These are phyloP conservation scores for Lumbricus terrestris DNA, from an alignment of 2,888 invertebrate genomes.

Conservation along the genomic window DNA sequence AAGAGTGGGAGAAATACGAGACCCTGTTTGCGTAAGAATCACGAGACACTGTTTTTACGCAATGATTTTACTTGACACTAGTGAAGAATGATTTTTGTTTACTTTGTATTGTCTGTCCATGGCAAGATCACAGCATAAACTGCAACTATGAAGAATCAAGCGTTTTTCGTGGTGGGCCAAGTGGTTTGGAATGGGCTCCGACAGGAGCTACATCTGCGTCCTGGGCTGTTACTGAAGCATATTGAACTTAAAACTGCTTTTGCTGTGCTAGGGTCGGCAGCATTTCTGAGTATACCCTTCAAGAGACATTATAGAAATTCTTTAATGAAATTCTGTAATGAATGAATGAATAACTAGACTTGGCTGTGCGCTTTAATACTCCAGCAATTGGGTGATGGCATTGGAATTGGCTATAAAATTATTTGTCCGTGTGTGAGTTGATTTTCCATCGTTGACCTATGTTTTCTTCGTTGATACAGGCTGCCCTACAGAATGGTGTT, in stretches of 20 bases:
- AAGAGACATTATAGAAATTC: no score
- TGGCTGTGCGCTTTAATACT: background rate
- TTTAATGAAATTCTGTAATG: no score
- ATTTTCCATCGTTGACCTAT: background rate
- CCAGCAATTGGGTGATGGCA: background rate
- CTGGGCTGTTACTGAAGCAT: no score
- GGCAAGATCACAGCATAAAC: background rate
- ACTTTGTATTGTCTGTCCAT: background rate
- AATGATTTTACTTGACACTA: background rate
- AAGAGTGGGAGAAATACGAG: constrained; percentile 52
- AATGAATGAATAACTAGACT: no score
- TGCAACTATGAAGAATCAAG: no score
- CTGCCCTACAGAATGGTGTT: constrained; percentile 80
- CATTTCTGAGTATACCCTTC: no score
- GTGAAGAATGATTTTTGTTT: background rate
- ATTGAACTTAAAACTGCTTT: no score
- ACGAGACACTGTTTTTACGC: background rate
- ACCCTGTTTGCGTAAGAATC: constrained; percentile 48
- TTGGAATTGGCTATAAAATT: background rate
- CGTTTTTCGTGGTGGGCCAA: no score
- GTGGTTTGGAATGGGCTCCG: no score
- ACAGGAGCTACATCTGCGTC: no score
- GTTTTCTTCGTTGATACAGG: constrained; percentile 40
- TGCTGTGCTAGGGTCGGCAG: no score
- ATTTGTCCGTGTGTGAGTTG: constrained; percentile 3